Evolutionary conservation across 2,888 invertebrate species (phyloP), one percentile per base, ranked within the genome.

Genomic region (Limnephilus marmoratus): DNA sequence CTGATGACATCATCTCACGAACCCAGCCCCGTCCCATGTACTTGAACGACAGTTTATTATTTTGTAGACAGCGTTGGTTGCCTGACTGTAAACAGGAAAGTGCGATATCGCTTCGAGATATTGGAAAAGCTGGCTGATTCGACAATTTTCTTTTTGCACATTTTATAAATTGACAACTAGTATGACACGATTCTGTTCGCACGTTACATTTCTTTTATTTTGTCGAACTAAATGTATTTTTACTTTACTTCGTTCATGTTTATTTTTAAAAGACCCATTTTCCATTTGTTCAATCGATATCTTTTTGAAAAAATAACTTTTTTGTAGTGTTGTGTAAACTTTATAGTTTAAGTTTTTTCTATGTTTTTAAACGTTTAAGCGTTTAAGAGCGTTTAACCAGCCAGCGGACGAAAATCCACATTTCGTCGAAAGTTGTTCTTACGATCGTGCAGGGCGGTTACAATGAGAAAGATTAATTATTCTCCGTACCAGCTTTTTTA

Each of bases 71-170:
- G n/a, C 7, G 45, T 45, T 86, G 68, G 86, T 45, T 29, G 86
- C 45, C 13, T n/a, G n/a, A 45, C 45, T 45, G 1, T 86, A n/a
- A 29, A 86, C 45, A 12, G 86, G 45, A 86, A 85, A 86, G 45
- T n/a, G 45, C 24, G 86, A 86, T 45, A 45, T 45, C 85, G 85
- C n/a, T 29, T 29, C 0, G 5, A 83, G 41, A n/a, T 45, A n/a
- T 86, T n/a, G 86, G 41, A 45, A 45, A 45, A n/a, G 45, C 45
- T n/a, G 45, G 86, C 45, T 45, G 86, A 45, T 45, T 45, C n/a
- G 45, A 49, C 45, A 45, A 29, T 45, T 86, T 68, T 68, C 68
- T 68, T 68, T 68, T 82, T 34, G 31, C 34, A 34, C 68, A 68
- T n/a, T 68, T 15, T 24, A 18, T 24, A 68, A 68, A 68, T 68